These are phyloP conservation scores for Sesia apiformis DNA, from an alignment of 2,888 invertebrate genomes.

Conservation along the genomic window DNA sequence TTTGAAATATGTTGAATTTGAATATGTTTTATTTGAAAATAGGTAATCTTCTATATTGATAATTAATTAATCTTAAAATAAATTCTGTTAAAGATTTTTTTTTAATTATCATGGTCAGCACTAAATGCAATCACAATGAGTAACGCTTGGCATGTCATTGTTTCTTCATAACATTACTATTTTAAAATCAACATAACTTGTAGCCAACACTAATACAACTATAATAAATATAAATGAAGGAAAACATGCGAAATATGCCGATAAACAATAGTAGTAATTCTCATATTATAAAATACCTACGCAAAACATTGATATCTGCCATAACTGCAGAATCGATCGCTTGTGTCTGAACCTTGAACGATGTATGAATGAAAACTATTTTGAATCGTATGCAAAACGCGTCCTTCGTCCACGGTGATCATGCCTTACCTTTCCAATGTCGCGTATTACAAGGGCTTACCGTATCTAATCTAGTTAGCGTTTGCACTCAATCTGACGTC, in stretches of 20 bases:
- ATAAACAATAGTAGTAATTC: not conserved
- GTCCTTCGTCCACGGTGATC: constrained; percentile 25
- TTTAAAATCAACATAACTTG: too few species aligned
- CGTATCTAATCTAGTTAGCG: constrained; percentile 62
- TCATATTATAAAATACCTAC: not conserved
- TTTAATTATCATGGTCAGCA: too few species aligned
- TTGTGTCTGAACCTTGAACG: constrained; percentile 23
- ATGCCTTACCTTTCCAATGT: constrained; percentile 22
- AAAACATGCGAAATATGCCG: not conserved
- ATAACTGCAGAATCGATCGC: constrained; percentile 23
- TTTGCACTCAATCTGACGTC: constrained; percentile 49
- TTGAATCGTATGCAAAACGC: constrained; percentile 29
- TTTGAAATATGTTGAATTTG: too few species aligned
- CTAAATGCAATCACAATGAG: too few species aligned
- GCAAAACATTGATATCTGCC: constrained; percentile 22
- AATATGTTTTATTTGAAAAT: too few species aligned
- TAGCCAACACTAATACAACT: not conserved
- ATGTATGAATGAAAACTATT: constrained; percentile 29
- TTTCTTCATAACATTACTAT: too few species aligned
- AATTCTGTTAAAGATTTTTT: too few species aligned
- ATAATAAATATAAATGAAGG: not conserved
- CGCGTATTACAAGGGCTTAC: constrained; percentile 40
- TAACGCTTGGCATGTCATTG: too few species aligned
- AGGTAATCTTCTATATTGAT: too few species aligned
- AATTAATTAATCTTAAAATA: too few species aligned